Evolutionary conservation across 1,140 invertebrate species (phyloP).

Genomic region (Cydia strobilella): DNA sequence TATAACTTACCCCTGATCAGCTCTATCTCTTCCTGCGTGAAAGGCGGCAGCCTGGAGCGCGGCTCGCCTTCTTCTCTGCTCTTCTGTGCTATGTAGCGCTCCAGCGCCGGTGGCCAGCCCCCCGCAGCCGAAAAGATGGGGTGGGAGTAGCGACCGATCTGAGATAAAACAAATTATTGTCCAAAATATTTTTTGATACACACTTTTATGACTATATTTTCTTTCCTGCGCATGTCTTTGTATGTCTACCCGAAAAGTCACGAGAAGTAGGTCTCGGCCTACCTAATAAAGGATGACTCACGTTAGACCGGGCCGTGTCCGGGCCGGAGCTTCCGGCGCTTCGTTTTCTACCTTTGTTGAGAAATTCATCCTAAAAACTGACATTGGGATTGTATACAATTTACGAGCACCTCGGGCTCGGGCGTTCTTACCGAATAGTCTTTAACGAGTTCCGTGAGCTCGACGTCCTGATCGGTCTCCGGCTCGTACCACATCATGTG

Average conservation of each 20-base stretch:
- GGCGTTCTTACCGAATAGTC: constrained; percentile 15
- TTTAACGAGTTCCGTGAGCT: constrained; percentile 41
- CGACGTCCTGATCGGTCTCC: constrained; percentile 37
- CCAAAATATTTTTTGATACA: no score
- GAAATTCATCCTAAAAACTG: no score
- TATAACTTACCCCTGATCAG: not conserved
- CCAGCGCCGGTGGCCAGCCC: constrained; percentile 11
- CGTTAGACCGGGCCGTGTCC: no score
- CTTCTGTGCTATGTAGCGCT: constrained; percentile 5
- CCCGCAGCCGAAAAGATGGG: not conserved
- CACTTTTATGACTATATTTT: no score
- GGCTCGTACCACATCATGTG: constrained; percentile 43
- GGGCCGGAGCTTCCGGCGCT: no score
- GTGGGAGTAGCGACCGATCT: not conserved
- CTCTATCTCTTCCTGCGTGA: constrained; percentile 10
- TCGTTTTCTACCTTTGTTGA: no score
- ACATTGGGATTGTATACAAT: no score
- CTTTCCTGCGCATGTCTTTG: no score
- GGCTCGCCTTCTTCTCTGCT: constrained; percentile 1
- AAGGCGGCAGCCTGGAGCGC: not conserved
- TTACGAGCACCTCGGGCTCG: no score
- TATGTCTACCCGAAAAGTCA: no score
- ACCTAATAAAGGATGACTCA: no score
- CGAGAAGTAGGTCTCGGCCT: no score
- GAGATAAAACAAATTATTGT: not conserved